Evolutionary conservation across 2,797 vertebrate genomes (phyloP).

Genomic region (Labeo calbasu): DNA sequence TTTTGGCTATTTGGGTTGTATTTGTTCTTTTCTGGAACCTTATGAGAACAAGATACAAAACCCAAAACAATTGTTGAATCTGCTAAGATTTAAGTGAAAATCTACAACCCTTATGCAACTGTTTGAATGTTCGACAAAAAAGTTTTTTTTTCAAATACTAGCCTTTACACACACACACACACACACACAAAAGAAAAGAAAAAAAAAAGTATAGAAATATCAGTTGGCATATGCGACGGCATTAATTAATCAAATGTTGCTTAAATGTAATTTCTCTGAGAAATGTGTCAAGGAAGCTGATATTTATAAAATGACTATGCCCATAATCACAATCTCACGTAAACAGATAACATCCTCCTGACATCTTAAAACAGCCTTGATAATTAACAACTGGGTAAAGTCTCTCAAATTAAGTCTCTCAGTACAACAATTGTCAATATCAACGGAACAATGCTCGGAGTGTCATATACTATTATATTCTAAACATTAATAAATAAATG

Average conservation of each 20-base stretch:
- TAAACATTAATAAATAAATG: background rate
- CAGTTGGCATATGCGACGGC: background rate
- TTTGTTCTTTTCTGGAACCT: background rate
- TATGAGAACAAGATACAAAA: background rate
- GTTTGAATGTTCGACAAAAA: background rate
- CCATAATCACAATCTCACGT: background rate
- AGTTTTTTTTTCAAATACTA: background rate
- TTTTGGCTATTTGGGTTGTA: background rate
- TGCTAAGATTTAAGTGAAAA: background rate
- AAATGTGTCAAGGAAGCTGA: too few relatives aligned
- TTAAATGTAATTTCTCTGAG: background rate
- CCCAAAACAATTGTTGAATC: too few relatives aligned
- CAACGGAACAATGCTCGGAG: background rate
- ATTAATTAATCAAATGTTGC: background rate
- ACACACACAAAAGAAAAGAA: background rate
- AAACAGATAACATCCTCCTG: background rate
- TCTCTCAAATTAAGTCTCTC: too few relatives aligned
- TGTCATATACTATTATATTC: background rate
- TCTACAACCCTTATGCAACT: background rate
- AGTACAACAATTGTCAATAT: too few relatives aligned
- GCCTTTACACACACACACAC: background rate
- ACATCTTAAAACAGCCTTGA: background rate
- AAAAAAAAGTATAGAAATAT: background rate
- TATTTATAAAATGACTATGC: background rate
- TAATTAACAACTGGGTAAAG: background rate